These are phyloP conservation scores for Pitangus sulphuratus DNA, from an alignment of 2,797 vertebrate species.

Conservation along the genomic window DNA sequence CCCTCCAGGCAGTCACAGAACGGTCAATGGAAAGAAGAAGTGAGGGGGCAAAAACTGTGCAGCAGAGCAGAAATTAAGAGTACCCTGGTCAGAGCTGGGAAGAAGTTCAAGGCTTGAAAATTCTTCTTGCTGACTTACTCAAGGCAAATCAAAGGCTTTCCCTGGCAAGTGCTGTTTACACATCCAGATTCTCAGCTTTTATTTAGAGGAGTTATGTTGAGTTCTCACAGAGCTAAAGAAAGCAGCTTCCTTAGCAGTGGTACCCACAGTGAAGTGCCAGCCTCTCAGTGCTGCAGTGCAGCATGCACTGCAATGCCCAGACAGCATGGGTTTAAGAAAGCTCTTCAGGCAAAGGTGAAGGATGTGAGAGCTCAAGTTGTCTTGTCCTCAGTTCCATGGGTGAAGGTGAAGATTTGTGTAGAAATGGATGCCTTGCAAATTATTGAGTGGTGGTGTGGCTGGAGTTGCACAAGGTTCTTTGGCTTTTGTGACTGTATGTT, in stretches of 20 bases:
- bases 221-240: background rate
- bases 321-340: background rate
- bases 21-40: constrained; percentile 46
- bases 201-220: background rate
- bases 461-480: background rate
- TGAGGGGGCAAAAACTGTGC: constrained; percentile 21
- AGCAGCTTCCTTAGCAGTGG: background rate
- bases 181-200: background rate
- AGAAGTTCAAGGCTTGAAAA: constrained; percentile 44
- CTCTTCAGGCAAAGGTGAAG: background rate
- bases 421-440: background rate
- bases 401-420: background rate
- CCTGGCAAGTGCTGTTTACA: background rate
- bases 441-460: background rate
- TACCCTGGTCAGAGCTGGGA: constrained; percentile 8
- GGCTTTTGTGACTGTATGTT: background rate
- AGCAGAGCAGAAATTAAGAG: constrained; percentile 28
- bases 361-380: background rate
- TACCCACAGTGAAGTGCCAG: fast-evolving
- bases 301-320: background rate
- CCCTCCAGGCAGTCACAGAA: background rate
- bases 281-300: background rate
- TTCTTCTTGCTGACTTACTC: constrained; percentile 42
- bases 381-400: background rate
- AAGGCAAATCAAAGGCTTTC: constrained; percentile 15